Conservation (phyloP, 2,797 vertebrate species). For the Cynodonichthys magdalenae region DNA sequence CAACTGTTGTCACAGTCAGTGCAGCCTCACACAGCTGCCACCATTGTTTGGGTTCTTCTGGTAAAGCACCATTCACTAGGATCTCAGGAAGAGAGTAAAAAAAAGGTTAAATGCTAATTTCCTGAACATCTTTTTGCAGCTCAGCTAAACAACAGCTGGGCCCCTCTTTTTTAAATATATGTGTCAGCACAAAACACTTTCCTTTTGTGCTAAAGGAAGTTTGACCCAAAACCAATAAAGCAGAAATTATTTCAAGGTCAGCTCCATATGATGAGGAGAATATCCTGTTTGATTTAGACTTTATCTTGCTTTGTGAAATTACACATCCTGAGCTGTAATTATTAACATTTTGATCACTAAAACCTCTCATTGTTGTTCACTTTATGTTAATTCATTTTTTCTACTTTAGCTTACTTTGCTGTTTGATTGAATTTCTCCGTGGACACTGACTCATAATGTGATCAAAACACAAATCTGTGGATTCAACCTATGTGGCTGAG, state of each 20-base stretch:
- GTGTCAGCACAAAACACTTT: constrained; percentile 44
- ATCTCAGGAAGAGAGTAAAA: constrained; percentile 22
- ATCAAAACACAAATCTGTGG: too few species aligned
- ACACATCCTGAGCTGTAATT: neutral
- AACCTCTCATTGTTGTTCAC: neutral
- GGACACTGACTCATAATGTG: too few species aligned
- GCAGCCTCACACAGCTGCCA: neutral
- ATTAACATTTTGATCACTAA: neutral
- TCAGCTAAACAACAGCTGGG: constrained; percentile 57
- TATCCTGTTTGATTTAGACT: neutral
- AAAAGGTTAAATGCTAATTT: constrained; percentile 47
- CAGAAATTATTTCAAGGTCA: neutral
- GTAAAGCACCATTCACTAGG: neutral
- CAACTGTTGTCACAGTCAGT: too few species aligned
- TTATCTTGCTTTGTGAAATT: neutral
- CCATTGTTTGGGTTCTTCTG: neutral
- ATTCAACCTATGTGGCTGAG: too few species aligned
- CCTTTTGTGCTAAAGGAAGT: constrained; percentile 10
- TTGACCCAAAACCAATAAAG: constrained; percentile 3
- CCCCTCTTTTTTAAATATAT: constrained; percentile 8
- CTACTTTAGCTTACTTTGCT: neutral
- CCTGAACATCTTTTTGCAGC: constrained; percentile 45
- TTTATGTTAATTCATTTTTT: constrained; percentile 1
- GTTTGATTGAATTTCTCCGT: too few species aligned
- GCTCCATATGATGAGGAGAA: neutral